Conservation (phyloP, 1,140 invertebrate species). For the Anadara kagoshimensis region DNA sequence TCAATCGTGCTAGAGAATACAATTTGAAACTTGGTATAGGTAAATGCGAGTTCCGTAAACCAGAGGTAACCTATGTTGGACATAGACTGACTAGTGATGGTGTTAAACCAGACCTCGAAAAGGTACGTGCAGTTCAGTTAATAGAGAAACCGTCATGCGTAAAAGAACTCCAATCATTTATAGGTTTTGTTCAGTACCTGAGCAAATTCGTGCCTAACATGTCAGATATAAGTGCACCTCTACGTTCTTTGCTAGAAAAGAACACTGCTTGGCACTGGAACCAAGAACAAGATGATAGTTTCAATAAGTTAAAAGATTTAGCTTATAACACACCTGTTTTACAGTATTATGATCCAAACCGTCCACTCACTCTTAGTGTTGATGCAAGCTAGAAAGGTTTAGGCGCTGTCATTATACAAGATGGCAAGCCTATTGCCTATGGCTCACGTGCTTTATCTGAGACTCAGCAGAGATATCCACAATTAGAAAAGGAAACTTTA, state of each 20-base stretch:
- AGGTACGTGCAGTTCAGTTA: conserved; percentile 69
- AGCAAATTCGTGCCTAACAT: conserved; percentile 26
- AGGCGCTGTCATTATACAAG: conserved; percentile 40
- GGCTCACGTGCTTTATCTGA: conserved; percentile 43
- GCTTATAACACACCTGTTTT: conserved; percentile 22
- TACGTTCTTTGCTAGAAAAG: conserved; percentile 12
- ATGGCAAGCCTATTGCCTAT: conserved; percentile 47
- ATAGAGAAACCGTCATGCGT: conserved; percentile 62
- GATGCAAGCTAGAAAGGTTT: conserved; percentile 25
- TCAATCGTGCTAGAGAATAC: conserved; percentile 18
- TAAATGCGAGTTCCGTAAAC: not conserved
- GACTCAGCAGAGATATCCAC: conserved; percentile 42
- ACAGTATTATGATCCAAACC: conserved; percentile 17
- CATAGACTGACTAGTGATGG: conserved; percentile 55
- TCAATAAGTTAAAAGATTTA: conserved; percentile 16
- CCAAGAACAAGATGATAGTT: conserved; percentile 7
- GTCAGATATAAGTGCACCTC: conserved; percentile 23
- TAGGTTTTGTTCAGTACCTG: not conserved
- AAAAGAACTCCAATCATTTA: conserved; percentile 49
- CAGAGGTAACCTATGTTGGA: conserved; percentile 44
- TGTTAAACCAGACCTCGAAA: conserved; percentile 67
- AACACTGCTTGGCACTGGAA: conserved; percentile 19
- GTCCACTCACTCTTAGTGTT: conserved; percentile 7
- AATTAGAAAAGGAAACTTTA: conserved; percentile 77
- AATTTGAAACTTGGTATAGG: not conserved